These are phyloP conservation scores for Eumaeus atala DNA, from an alignment of 1,140 invertebrate species.

Conservation along the genomic window DNA sequence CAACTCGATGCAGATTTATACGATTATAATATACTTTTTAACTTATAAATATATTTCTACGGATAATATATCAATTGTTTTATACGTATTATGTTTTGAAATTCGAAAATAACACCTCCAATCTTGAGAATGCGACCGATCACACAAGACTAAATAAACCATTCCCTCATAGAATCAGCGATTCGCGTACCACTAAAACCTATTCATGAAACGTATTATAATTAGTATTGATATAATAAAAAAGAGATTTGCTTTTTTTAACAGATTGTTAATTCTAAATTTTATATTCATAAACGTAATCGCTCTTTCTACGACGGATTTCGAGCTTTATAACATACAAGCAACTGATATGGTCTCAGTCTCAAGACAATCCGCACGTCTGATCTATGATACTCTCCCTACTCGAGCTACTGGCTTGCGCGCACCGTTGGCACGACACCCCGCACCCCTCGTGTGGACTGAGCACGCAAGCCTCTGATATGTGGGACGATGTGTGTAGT, in stretches of 20 bases:
- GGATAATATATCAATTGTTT: slow-evolving; percentile 16
- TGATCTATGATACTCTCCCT: slow-evolving; percentile 67
- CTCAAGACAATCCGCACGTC: slow-evolving; percentile 68
- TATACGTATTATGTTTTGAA: slow-evolving; percentile 22
- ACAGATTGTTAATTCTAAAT: slow-evolving; percentile 39
- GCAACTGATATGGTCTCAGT: slow-evolving; percentile 71
- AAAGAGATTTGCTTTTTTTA: slow-evolving; percentile 49
- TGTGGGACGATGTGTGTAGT: slow-evolving; percentile 69
- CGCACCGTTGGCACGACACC: slow-evolving; percentile 42
- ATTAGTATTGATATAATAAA: slow-evolving; percentile 55
- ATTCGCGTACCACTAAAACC: slow-evolving; percentile 62
- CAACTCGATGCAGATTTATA: slow-evolving; percentile 18
- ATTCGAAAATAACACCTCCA: slow-evolving; percentile 54
- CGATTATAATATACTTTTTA: slow-evolving; percentile 11
- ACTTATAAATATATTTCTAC: slow-evolving; percentile 19
- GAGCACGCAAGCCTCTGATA: slow-evolving; percentile 63
- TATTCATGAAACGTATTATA: slow-evolving; percentile 56
- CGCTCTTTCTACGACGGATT: slow-evolving; percentile 65
- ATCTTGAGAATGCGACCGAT: slow-evolving; percentile 70
- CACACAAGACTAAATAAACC: slow-evolving; percentile 42
- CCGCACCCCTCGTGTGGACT: slow-evolving; percentile 33
- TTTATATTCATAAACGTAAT: slow-evolving; percentile 38
- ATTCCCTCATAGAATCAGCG: slow-evolving; percentile 68
- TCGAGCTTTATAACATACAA: slow-evolving; percentile 38
- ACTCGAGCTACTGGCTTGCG: slow-evolving; percentile 61